A percentile compares a stretch with the other conserved stretches of the same genome.
Conservation (phyloP, 2,888 invertebrate species). For the Vandiemenella viatica region DNA sequence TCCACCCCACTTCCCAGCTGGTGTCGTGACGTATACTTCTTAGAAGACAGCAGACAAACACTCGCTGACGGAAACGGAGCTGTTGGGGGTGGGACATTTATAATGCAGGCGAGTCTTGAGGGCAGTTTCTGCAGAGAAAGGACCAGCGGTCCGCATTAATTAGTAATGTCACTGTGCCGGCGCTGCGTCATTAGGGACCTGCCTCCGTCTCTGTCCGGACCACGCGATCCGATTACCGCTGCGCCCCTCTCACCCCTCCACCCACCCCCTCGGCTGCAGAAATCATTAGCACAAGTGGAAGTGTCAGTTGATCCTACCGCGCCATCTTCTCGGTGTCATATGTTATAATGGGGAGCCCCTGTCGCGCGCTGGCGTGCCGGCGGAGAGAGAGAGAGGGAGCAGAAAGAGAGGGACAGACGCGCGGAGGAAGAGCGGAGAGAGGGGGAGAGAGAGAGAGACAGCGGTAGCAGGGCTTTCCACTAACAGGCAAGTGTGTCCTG, state of each 20-base stretch:
- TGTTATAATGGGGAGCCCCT: slow-evolving; percentile 10
- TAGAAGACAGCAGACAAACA: no score
- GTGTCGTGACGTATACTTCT: no score
- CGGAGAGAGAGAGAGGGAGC: not conserved
- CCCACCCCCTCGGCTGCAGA: slow-evolving; percentile 5
- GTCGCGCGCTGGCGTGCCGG: no score
- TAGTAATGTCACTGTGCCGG: no score
- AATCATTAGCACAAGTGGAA: slow-evolving; percentile 15
- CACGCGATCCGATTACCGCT: not conserved
- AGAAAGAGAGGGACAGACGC: not conserved
- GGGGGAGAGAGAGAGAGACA: not conserved
- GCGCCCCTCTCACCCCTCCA: not conserved
- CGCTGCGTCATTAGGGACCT: not conserved
- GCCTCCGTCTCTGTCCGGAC: no score
- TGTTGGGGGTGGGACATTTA: not conserved
- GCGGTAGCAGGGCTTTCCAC: not conserved
- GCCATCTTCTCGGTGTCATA: slow-evolving; percentile 7
- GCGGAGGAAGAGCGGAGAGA: not conserved
- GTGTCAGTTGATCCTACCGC: slow-evolving; percentile 5
- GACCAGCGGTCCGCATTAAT: not conserved
- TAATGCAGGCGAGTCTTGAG: no score
- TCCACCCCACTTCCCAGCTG: no score
- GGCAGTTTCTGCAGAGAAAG: not conserved
- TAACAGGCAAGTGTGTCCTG: slow-evolving; percentile 11
- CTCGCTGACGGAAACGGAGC: not conserved